A percentile compares a stretch with the other conserved stretches of the same genome.
Evolutionary conservation across 2,113 vertebrate species (phyloP).

Genomic region (Ageneiosus marmoratus): DNA sequence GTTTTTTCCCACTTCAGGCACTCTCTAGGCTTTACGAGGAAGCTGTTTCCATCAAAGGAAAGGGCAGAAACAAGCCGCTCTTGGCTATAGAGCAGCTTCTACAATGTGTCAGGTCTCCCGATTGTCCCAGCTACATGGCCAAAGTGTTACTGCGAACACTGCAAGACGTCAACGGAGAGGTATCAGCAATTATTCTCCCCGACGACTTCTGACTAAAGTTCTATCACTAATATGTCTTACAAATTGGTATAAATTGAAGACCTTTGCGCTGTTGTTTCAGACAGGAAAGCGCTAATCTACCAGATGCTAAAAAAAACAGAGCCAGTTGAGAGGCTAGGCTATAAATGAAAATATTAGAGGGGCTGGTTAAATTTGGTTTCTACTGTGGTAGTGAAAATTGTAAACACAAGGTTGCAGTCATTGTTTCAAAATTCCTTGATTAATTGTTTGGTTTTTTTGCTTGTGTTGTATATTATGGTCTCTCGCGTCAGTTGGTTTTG

Average conservation of each 20-base stretch:
- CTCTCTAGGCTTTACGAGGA: slow-evolving; percentile 76
- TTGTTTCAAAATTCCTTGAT: background rate
- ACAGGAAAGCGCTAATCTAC: background rate
- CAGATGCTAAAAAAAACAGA: too few relatives aligned
- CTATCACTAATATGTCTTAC: background rate
- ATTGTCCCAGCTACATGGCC: slow-evolving; percentile 82
- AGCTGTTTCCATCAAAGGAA: slow-evolving; percentile 55
- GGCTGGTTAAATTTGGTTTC: background rate
- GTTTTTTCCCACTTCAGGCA: slow-evolving; percentile 66
- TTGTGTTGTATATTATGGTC: too few relatives aligned
- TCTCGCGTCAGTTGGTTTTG: slow-evolving; percentile 78
- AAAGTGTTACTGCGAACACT: slow-evolving; percentile 77
- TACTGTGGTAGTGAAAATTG: background rate
- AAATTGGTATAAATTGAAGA: background rate
- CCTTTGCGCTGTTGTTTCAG: background rate
- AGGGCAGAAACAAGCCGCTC: slow-evolving; percentile 67
- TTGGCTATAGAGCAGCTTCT: slow-evolving; percentile 77
- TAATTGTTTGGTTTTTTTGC: background rate
- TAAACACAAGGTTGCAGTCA: background rate
- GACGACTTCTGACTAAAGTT: background rate
- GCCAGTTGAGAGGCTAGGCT: background rate
- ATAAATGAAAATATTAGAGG: background rate
- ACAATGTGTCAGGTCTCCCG: slow-evolving; percentile 62
- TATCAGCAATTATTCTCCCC: background rate
- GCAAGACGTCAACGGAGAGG: slow-evolving; percentile 77